Conservation (phyloP, 2,113 vertebrate genomes). For the Sakesphorus luctuosus region DNA sequence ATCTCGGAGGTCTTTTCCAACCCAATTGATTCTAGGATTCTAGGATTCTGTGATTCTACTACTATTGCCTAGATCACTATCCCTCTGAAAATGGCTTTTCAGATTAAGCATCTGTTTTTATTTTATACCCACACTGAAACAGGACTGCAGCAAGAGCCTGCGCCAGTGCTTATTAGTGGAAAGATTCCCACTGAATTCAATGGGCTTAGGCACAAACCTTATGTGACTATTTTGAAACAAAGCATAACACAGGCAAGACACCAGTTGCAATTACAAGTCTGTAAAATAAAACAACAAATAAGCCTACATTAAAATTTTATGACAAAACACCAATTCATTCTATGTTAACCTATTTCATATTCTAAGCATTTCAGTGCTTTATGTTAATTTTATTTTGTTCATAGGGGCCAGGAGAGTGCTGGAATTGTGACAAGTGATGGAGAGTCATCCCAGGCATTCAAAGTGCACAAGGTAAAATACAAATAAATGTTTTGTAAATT, state of each 20-base stretch:
- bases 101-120: background rate
- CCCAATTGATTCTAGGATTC: no score
- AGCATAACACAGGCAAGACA: background rate
- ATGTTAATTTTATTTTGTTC: slow-evolving; percentile 35
- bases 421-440: slow-evolving; percentile 96
- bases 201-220: background rate
- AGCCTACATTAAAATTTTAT: background rate
- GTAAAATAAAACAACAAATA: background rate
- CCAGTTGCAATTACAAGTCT: background rate
- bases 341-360: background rate
- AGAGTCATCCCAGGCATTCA: slow-evolving; percentile 84
- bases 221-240: background rate
- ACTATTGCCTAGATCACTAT: background rate
- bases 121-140: background rate
- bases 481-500: background rate
- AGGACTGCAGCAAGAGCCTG: background rate
- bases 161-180: background rate
- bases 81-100: slow-evolving; percentile 15
- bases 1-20: no score
- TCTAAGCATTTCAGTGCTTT: background rate
- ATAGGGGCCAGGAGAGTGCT: slow-evolving; percentile 95
- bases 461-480: slow-evolving; percentile 88
- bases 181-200: slow-evolving; percentile 7
- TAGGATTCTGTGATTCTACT: background rate
- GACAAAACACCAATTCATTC: background rate